Base-by-base conservation (phyloP, 23 tunicate genomes). In the Ciona savignyi region DNA sequence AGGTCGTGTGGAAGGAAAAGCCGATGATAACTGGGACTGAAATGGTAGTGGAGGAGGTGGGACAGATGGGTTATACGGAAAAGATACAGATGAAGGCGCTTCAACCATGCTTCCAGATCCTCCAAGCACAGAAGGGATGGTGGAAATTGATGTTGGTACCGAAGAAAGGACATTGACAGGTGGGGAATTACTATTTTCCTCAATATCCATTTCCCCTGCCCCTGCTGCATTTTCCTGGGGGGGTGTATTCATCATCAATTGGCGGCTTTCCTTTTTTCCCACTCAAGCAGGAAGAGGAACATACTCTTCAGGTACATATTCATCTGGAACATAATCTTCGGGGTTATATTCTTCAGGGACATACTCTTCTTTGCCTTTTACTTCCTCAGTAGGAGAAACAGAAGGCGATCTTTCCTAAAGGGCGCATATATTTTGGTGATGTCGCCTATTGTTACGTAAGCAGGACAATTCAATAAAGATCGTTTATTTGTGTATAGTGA, bases 141-240 rank as follows among this genome's bases (percentile, higher is more conserved):
- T 35, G 31, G 85, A 80, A 6, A 42, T 42, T 42, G 56, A 42
- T 19, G 76, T 22, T 32, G 80, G 60, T 32, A 29, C 26, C 15
- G 80, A 33, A 51, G 67, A 60, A 21, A 34, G 33, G 48, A 30
- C 6, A 2, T 34, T 64, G 62, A 24, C 48, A 65, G 71, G 34
- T 33, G 71, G 34, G 21, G 68, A 60, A 23, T 21, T 20, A 4
- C 27, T 25, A 27, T 75, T 78, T 3, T 87, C 94, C 51, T 74
- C 96, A 30, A 83, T 35, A 23, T 89, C 96, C 89, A 83, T 83
- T 65, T 83, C 96, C 6, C 67, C 87, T 9, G 78, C 89, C 23
- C 82, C 86, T 30, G 60, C 28, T 23, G 64, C 56, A 42, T 42
- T 42, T 15, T 42, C 56, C 56, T 42, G 11, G 9, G 56, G 56